A percentile compares a stretch with the other conserved stretches of the same genome.
phyloP scores from a whole-genome alignment of 2,113 vertebrate genomes.

The Piprites chloris region DNA sequence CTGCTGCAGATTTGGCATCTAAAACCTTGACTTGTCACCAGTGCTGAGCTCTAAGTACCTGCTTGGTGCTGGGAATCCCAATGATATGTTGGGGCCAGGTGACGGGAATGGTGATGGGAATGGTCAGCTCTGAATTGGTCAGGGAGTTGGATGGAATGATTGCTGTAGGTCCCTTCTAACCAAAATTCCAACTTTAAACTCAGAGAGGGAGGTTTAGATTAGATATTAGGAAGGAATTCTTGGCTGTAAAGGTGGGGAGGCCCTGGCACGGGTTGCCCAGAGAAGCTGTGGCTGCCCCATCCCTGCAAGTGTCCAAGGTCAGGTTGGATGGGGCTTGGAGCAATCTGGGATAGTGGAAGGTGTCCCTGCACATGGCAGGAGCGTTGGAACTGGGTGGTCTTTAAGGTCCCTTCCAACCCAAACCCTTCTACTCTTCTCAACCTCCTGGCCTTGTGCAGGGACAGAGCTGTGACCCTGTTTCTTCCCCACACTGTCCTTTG shows the following conservation, averaged over 20 bases:
- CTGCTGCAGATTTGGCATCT: rapidly evolving
- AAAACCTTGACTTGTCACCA: neutral
- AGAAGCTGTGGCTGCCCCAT: neutral
- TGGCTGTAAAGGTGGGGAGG: neutral
- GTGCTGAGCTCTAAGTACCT: neutral
- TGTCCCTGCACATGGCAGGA: rapidly evolving
- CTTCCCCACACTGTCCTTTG: neutral
- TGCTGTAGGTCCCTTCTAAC: rapidly evolving
- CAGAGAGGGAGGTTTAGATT: rapidly evolving
- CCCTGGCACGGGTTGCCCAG: neutral
- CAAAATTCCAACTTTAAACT: neutral
- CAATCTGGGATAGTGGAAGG: neutral
- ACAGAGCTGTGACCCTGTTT: neutral
- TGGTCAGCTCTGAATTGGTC: neutral
- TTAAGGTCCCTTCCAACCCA: neutral
- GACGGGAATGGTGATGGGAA: neutral
- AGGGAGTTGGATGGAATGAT: neutral
- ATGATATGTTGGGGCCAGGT: neutral
- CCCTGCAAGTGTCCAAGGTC: neutral
- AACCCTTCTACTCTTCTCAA: rapidly evolving
- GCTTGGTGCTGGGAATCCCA: too few relatives aligned
- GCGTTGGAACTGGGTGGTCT: rapidly evolving
- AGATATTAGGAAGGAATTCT: rapidly evolving
- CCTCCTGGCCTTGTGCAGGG: rapidly evolving
- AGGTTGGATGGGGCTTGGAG: neutral